A percentile compares a stretch with the other conserved stretches of the same genome.
Evolutionary conservation across 2,888 invertebrate species (phyloP).

Genomic region (Cryptophagus acutangulus): DNA sequence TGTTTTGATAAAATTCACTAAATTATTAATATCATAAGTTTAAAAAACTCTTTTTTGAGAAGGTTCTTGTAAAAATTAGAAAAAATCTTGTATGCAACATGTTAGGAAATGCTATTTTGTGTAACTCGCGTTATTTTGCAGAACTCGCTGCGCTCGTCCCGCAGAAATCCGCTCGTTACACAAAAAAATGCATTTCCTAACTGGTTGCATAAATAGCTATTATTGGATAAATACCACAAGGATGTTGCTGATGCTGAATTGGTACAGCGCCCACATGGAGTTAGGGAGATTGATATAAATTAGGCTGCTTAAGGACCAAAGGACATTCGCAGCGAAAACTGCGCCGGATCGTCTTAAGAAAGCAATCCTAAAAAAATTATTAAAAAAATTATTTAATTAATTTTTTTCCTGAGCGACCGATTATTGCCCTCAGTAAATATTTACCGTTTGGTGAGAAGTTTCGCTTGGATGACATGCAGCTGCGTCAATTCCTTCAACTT

Average conservation of each 20-base stretch:
- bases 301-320: conserved; percentile 59
- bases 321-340: conserved; percentile 55
- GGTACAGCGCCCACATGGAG: conserved; percentile 54
- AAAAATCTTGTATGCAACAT: too few relatives aligned
- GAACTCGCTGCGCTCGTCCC: too few relatives aligned
- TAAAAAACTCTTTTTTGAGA: too few relatives aligned
- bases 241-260: conserved; percentile 54
- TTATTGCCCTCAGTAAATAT: background rate
- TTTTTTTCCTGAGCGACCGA: background rate
- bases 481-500: conserved; percentile 56
- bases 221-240: conserved; percentile 52
- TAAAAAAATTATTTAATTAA: conserved; percentile 11
- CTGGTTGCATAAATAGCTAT: too few relatives aligned
- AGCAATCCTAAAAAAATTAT: conserved; percentile 53
- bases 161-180: too few relatives aligned
- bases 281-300: conserved; percentile 60
- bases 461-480: conserved; percentile 58
- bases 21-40: too few relatives aligned
- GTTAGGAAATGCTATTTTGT: too few relatives aligned
- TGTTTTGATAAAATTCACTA: too few relatives aligned
- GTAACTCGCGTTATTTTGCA: too few relatives aligned
- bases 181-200: too few relatives aligned
- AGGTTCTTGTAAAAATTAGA: too few relatives aligned
- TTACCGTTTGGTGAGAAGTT: conserved; percentile 55
- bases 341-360: conserved; percentile 58